Base-by-base conservation (phyloP, 2,113 vertebrate genomes). In the Rousettus leschenaultii region DNA sequence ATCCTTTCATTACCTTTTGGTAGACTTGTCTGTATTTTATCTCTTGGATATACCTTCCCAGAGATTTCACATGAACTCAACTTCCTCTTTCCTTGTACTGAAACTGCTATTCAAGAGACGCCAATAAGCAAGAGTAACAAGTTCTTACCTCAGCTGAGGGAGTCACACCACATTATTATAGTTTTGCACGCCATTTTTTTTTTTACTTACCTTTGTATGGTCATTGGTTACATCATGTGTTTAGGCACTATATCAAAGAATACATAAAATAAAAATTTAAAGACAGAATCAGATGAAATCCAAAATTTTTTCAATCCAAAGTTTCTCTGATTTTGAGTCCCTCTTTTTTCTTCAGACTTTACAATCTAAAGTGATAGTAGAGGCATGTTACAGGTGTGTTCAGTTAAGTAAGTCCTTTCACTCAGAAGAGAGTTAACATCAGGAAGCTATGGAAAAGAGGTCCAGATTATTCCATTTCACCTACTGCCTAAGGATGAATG, bases 11-110 rank as follows among this genome's bases (percentile, higher is more conserved):
- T 74, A 73, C 38, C 18, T 26, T 53, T 83, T 24, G 6, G 30
- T 84, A 80, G 33, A 61, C 22, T 22, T 78, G 5, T 77, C 28
- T 78, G 6, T 61, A 30, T 70, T 65, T 93, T 70, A 91, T 22
- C 45, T 95, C 30, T 83, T 91, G 65, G 77, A 45, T 24, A 61
- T 89, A 87, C 24, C 65, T 94, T 95, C 77, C 83, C 84, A 85
- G 88, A 90, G 77, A 87, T 92, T 97, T 96, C 84, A 88, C 12
- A 61, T 43, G 87, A 71, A 85, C 33, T 80, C 2, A 0, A 68
- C 75, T 97, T 96, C 85, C 84, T 95, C 84, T 94, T 97, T 95
- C 70, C 45, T 92, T 63, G 28, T 74, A 70, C 57, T 77, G 85
- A 83, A 94, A 55, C 70, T 68, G 70, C 57, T 55, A 19, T 95